A percentile compares a stretch with the other conserved stretches of the same genome.
phyloP scores from a whole-genome alignment of 2,888 invertebrate species.

The Ormyrus nitidulus region DNA sequence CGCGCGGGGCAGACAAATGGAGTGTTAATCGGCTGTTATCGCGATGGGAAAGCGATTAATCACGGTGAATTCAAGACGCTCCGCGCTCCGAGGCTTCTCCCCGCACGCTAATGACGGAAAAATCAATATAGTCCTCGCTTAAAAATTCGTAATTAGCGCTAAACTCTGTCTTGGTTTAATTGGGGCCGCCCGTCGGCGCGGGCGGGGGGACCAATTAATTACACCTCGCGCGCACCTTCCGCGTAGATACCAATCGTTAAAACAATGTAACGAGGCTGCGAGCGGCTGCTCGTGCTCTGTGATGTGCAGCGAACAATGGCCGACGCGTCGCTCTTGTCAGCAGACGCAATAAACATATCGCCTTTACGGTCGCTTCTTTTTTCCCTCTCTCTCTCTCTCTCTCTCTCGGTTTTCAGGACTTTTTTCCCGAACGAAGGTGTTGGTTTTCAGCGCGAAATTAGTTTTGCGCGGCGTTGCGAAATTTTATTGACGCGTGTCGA shows the following conservation, averaged over 20 bases:
- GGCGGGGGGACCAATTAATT: conserved; percentile 48
- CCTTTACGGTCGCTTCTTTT: background rate
- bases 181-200: conserved; percentile 13
- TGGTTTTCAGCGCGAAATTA: too few relatives aligned
- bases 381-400: background rate
- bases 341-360: conserved; percentile 45
- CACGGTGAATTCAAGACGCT: conserved; percentile 24
- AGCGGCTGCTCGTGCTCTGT: background rate
- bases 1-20: conserved; percentile 9
- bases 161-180: conserved; percentile 51
- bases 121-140: conserved; percentile 11
- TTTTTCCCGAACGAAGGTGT: background rate
- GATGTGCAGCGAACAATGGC: conserved; percentile 48
- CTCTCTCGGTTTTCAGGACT: background rate
- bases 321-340: conserved; percentile 29
- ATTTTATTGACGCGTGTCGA: too few relatives aligned
- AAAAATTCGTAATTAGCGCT: conserved; percentile 43
- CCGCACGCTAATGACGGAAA: conserved; percentile 1
- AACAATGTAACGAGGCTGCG: conserved; percentile 4
- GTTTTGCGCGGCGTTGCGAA: too few relatives aligned
- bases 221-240: conserved; percentile 8
- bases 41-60: conserved; percentile 28
- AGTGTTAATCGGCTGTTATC: conserved; percentile 37
- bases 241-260: conserved; percentile 8
- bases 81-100: background rate